These are phyloP conservation scores for Tineola bisselliella DNA, from an alignment of 2,888 invertebrate species.

Conservation along the genomic window DNA sequence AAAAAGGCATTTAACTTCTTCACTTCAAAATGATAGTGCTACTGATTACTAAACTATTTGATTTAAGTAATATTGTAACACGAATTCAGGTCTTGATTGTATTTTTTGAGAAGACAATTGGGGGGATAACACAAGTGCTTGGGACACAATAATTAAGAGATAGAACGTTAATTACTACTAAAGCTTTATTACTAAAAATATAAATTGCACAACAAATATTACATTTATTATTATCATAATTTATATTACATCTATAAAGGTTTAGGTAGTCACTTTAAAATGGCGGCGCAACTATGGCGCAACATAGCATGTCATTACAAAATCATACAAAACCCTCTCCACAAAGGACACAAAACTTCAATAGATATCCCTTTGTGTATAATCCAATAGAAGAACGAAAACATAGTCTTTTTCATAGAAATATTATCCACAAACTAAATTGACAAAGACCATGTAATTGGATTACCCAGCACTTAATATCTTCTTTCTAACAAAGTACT, in stretches of 20 bases:
- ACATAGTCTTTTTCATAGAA: constrained; percentile 54
- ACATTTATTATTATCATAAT: neutral
- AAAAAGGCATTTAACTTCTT: too few relatives aligned
- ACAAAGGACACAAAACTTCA: constrained; percentile 44
- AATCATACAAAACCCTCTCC: constrained; percentile 20
- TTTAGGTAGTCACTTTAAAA: neutral
- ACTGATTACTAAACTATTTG: too few relatives aligned
- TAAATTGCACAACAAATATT: neutral
- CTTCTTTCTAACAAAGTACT: constrained; percentile 33
- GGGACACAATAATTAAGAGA: too few relatives aligned
- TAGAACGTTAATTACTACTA: too few relatives aligned
- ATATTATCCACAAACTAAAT: constrained; percentile 64
- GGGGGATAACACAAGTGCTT: too few relatives aligned
- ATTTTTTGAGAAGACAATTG: too few relatives aligned
- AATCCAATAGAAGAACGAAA: constrained; percentile 40
- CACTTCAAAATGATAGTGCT: too few relatives aligned
- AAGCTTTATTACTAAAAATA: too few relatives aligned
- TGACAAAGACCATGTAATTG: constrained; percentile 63
- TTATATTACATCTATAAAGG: neutral
- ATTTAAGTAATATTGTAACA: too few relatives aligned
- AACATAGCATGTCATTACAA: constrained; percentile 35
- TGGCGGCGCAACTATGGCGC: neutral
- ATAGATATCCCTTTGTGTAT: constrained; percentile 51
- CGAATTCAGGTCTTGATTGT: too few relatives aligned
- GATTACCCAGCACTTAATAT: constrained; percentile 63